Conservation (phyloP, 2,888 invertebrate species). For the Aphidoletes aphidimyza region DNA sequence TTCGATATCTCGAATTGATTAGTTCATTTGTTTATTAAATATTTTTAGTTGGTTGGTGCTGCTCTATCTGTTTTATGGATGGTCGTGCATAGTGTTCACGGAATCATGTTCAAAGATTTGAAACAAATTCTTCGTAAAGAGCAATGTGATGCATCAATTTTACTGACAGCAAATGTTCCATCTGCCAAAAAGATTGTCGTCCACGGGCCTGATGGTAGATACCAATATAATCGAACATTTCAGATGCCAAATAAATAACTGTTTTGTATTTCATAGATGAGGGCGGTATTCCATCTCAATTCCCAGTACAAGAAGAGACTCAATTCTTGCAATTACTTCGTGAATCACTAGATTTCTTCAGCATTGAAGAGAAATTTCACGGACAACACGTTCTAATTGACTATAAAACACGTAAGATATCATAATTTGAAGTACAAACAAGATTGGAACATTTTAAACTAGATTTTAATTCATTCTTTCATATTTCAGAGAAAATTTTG, state of each 20-base stretch:
- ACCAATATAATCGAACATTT: neutral
- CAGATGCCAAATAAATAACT: neutral
- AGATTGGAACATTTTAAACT: too few species aligned
- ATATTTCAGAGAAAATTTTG: constrained; percentile 87
- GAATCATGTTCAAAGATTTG: constrained; percentile 99
- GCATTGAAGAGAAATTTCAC: constrained; percentile 90
- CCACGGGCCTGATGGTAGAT: constrained; percentile 83
- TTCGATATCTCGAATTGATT: constrained; percentile 54
- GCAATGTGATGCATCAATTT: constrained; percentile 97
- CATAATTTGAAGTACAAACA: neutral
- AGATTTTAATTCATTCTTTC: constrained; percentile 25
- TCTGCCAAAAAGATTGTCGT: constrained; percentile 99
- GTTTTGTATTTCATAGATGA: constrained; percentile 72
- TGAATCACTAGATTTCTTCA: constrained; percentile 96
- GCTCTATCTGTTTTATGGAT: constrained; percentile 97
- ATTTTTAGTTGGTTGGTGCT: constrained; percentile 80
- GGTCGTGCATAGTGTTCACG: constrained; percentile 98
- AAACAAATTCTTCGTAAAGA: constrained; percentile 98
- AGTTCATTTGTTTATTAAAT: neutral
- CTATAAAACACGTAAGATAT: constrained; percentile 90
- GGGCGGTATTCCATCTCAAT: constrained; percentile 96
- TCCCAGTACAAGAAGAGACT: constrained; percentile 98
- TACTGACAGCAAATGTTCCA: constrained; percentile 98
- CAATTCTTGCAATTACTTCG: constrained; percentile 94
- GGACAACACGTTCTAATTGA: constrained; percentile 96